Evolutionary conservation across 2,113 vertebrate genomes (phyloP).

Genomic region (Ranitomeya variabilis): DNA sequence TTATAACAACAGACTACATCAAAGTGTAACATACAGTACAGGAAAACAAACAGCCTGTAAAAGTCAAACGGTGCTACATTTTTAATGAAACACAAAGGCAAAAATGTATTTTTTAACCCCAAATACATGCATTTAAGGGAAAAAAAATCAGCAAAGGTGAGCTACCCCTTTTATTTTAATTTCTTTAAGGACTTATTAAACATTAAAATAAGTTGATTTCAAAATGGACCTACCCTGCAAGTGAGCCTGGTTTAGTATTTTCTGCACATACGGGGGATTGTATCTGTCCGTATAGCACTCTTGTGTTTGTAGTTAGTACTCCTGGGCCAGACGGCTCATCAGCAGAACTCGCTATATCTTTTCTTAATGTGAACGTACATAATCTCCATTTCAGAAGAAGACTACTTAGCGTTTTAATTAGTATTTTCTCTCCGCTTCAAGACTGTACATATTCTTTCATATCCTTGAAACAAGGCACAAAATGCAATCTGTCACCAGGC

Average conservation of each 20-base stretch:
- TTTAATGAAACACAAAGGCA: no score
- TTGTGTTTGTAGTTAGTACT: not conserved
- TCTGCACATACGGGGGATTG: not conserved
- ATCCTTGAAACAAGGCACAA: not conserved
- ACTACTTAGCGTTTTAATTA: not conserved
- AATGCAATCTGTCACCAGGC: not conserved
- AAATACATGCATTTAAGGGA: no score
- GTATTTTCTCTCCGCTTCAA: not conserved
- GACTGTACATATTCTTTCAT: not conserved
- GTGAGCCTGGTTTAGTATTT: not conserved
- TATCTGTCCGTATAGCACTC: not conserved
- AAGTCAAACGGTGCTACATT: no score
- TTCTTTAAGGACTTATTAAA: not conserved
- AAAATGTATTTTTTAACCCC: no score
- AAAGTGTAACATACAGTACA: no score
- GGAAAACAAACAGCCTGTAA: no score
- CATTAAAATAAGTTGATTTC: not conserved
- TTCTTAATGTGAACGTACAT: not conserved
- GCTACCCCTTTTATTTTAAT: no score
- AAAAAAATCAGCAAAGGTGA: no score
- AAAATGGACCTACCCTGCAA: not conserved
- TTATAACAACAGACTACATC: no score
- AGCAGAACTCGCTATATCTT: not conserved
- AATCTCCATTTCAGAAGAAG: not conserved
- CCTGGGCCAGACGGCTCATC: not conserved